A percentile compares a stretch with the other conserved stretches of the same genome.
phyloP scores from a whole-genome alignment of 1,140 invertebrate genomes.

The Drosophila sturtevanti region DNA sequence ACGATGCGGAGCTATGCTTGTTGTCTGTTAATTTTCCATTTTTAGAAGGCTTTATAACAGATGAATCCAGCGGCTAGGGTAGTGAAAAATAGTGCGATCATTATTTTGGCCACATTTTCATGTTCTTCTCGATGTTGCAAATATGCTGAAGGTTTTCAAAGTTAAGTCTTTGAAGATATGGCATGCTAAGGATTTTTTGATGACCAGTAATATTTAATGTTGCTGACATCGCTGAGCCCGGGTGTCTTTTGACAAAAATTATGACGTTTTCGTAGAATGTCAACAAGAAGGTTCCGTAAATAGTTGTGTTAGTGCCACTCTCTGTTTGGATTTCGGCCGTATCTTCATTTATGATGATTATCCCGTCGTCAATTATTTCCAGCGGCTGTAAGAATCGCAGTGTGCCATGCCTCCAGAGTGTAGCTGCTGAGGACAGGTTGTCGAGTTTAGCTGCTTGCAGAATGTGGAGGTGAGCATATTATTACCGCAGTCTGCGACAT shows the following conservation, averaged over 20 bases:
- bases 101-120: too few relatives aligned
- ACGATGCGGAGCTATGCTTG: background rate
- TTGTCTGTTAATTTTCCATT: background rate
- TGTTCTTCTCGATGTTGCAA: too few relatives aligned
- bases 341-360: background rate
- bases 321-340: background rate
- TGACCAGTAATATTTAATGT: too few relatives aligned
- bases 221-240: too few relatives aligned
- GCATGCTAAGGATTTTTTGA: too few relatives aligned
- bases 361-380: background rate
- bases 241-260: background rate
- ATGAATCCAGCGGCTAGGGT: background rate
- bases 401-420: background rate
- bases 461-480: too few relatives aligned
- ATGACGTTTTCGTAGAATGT: background rate
- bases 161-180: too few relatives aligned
- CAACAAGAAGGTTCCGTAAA: background rate
- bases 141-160: too few relatives aligned
- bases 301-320: background rate
- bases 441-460: background rate
- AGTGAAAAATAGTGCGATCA: too few relatives aligned
- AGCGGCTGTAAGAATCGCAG: background rate
- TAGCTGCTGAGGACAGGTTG: background rate
- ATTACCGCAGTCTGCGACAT: too few relatives aligned
- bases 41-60: background rate